Evolutionary conservation across 2,113 vertebrate genomes (phyloP), one percentile per base, ranked within the genome.

Genomic region (Amblyornis subalaris): DNA sequence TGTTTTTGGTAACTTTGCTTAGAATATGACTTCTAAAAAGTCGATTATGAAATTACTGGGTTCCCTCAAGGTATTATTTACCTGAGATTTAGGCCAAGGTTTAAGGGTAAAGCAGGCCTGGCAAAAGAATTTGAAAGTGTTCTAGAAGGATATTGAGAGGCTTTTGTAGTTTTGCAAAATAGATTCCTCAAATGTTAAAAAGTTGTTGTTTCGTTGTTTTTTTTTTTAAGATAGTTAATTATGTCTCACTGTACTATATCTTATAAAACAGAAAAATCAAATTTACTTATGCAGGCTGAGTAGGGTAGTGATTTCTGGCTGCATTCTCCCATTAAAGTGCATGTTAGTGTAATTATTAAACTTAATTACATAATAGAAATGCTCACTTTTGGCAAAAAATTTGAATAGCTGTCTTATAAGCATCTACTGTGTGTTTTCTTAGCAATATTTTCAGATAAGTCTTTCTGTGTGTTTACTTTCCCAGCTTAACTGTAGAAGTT

Each of bases 401-500:
- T 25, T 61, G 25, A 48, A 33, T 29, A 78, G 12, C 12, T 93
- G 33, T 13, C 21, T 36, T 75, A 12, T 6, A 60, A 78, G 70
- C 9, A 18, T 51, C 4, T 36, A 3, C 6, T 55, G 0, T 50
- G 5, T 79, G 17, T 75, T 66, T 58, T 77, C 25, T 12, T 66
- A 83, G 29, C 10, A 61, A 3, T 66, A 38, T 54, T 92, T 92
- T 67, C 62, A 79, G 15, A 0, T 65, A 21, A 71, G 18, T 61
- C 5, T 67, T 23, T 36, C 7, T 61, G 4, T 88, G 22, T 73
- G 16, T 70, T 96, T 70, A 93, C 44, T 96, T 60, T 97, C 96
- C 80, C 96, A 99, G 99, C 96, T 98, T 99, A 98, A 99, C 99
- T 8, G 99, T 99, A 79, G 99, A 99, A 97, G 99, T 99, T 93